Evolutionary conservation across 1,140 invertebrate genomes (phyloP), one percentile per base, ranked within the genome.

Genomic region (Coelopa frigida): DNA sequence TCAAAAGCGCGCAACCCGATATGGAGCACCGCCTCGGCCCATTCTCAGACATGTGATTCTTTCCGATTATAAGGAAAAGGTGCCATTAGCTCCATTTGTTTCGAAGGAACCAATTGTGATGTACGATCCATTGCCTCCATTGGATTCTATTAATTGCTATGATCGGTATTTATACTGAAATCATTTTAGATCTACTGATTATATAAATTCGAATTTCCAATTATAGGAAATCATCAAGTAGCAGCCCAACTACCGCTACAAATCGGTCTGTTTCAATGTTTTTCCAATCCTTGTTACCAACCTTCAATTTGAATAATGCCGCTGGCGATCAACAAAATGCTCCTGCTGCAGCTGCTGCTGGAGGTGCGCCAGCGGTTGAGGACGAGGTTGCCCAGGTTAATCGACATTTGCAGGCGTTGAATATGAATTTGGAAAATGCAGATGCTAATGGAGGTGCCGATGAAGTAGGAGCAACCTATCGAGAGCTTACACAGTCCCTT

Each of bases 41-140:
- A 81, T 92, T 52, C 73, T 82, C 18, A 71, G 89, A 22, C 87
- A 93, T 64, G 81, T 93, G 36, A 74, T 92, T 33, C 67, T 93
- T 3, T 86, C 85, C 0, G 88, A 89, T 57, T 77, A 86, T 22
- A 87, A 85, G 61, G 83, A 87, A 54, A 71, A 67, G 47, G 62
- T 71, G 10, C 62, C 65, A 14, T 35, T 70, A 40, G 64, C 63
- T 27, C 46, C 63, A 18, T 61, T 62, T 43, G 56, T 70, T 14
- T 48, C 70, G 46, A 67, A 73, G 46, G 61, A 61, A 35, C 74
- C 84, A 4, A 75, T 90, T n/a, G 73, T 89, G 58, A 82, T 79
- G 32, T 84, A 86, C 60, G 88, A 92, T 72, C 88, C 88, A 7
- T 70, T 91, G 33, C 89, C 88, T 8, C 89, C 89, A 6, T 49